These are phyloP conservation scores for Rhynchopsitta pachyrhyncha DNA, from an alignment of 2,113 vertebrate species.

Conservation along the genomic window DNA sequence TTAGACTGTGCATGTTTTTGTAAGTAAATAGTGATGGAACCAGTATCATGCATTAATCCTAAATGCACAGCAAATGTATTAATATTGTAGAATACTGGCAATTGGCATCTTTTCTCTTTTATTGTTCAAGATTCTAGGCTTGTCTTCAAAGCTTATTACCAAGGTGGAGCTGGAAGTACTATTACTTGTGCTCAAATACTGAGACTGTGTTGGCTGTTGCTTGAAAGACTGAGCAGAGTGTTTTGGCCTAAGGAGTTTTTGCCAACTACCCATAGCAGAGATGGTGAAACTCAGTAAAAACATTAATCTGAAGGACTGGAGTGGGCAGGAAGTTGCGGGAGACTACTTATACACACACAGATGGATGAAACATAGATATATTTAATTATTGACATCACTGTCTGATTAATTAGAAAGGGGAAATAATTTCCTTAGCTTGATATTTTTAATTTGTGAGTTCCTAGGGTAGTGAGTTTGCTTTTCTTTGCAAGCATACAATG, in stretches of 20 bases:
- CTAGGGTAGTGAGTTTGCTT: neutral
- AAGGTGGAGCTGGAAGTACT: neutral
- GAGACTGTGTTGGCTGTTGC: neutral
- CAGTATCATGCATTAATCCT: neutral
- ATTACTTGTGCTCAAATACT: neutral
- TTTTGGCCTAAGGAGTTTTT: neutral
- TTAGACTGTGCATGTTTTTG: neutral
- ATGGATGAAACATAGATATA: fast-evolving
- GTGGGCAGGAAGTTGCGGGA: fast-evolving
- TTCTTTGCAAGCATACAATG: neutral
- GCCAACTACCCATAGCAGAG: neutral
- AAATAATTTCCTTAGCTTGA: neutral
- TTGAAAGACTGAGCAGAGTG: neutral
- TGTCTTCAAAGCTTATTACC: neutral
- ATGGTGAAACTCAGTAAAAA: neutral
- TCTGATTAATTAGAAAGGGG: neutral
- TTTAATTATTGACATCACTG: neutral
- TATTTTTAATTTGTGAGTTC: neutral
- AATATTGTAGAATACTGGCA: neutral
- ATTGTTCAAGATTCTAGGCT: neutral
- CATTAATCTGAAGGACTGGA: neutral
- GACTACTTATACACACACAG: neutral
- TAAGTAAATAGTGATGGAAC: neutral
- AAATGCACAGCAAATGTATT: neutral
- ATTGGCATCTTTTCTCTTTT: neutral